Evolutionary conservation across 2,797 vertebrate genomes (phyloP).

Genomic region (Poecilia gillii): DNA sequence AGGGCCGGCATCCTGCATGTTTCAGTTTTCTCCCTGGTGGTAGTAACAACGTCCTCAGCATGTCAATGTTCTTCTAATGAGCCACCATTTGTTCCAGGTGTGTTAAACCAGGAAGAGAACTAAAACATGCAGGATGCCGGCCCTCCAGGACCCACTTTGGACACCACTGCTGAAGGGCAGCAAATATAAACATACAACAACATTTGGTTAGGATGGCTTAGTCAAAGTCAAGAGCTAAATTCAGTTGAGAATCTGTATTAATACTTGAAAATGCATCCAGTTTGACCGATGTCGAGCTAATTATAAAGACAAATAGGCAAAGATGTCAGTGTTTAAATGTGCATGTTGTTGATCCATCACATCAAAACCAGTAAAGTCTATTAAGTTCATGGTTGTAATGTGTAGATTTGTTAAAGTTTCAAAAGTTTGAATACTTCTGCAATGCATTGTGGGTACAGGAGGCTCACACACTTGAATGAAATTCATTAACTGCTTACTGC

Average conservation of each 20-base stretch:
- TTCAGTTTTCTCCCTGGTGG: no score
- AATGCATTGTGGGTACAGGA: constrained; percentile 11
- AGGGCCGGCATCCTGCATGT: no score
- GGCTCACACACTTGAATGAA: constrained; percentile 42
- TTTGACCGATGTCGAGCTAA: neutral
- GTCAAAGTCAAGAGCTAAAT: neutral
- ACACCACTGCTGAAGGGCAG: neutral
- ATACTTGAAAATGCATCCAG: neutral
- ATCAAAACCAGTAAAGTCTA: neutral
- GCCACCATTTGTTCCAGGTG: no score
- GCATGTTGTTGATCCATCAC: neutral
- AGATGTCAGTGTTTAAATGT: neutral
- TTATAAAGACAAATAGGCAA: neutral
- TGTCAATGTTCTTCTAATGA: no score
- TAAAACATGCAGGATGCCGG: no score
- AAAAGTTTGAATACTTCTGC: neutral
- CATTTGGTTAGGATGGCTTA: neutral
- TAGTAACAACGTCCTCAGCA: no score
- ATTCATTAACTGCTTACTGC: constrained; percentile 44
- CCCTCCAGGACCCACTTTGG: no score
- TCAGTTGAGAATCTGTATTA: neutral
- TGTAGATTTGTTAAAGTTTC: neutral
- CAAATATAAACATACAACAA: neutral
- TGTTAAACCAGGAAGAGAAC: no score
- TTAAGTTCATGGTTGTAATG: neutral